These are phyloP conservation scores for Napeogenes sylphis DNA, from an alignment of 2,888 invertebrate species.

Conservation along the genomic window DNA sequence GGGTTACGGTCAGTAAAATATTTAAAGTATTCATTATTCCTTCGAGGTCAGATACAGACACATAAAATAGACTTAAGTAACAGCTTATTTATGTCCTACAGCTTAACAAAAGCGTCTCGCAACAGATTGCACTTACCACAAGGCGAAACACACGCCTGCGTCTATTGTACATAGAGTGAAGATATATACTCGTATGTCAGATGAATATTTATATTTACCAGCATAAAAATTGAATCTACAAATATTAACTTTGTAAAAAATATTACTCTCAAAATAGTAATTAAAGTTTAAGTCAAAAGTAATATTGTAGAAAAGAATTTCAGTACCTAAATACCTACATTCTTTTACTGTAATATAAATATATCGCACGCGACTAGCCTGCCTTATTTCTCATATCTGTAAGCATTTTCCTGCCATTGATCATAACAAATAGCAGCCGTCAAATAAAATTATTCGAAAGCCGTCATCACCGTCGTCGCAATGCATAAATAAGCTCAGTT, in stretches of 20 bases:
- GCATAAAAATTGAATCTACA: too few species aligned
- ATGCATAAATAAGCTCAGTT: constrained; percentile 9
- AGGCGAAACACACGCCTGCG: neutral
- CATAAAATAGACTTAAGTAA: constrained; percentile 21
- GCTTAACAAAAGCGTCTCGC: constrained; percentile 23
- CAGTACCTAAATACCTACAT: too few species aligned
- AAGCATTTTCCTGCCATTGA: constrained; percentile 14
- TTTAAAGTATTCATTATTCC: constrained; percentile 6
- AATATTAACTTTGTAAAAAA: too few species aligned
- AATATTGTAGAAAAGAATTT: too few species aligned
- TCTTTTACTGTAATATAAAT: too few species aligned
- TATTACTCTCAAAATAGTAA: too few species aligned
- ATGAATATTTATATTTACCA: too few species aligned
- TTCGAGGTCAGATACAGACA: constrained; percentile 9
- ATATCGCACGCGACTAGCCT: neutral
- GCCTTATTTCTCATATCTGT: constrained; percentile 6
- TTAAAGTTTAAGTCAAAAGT: too few species aligned
- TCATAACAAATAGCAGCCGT: constrained; percentile 10
- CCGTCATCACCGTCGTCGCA: constrained; percentile 13
- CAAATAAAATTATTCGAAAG: constrained; percentile 18
- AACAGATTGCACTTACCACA: constrained; percentile 5
- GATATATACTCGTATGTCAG: neutral
- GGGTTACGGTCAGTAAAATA: neutral
- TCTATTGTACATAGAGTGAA: neutral
- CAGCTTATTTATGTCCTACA: constrained; percentile 21